Percentiles rank a stretch among this genome's conserved stretches.
Evolutionary conservation across 30 jellyfish, hydroid and myxozoan species (phyloP).

Genomic region (Aurelia sp.): DNA sequence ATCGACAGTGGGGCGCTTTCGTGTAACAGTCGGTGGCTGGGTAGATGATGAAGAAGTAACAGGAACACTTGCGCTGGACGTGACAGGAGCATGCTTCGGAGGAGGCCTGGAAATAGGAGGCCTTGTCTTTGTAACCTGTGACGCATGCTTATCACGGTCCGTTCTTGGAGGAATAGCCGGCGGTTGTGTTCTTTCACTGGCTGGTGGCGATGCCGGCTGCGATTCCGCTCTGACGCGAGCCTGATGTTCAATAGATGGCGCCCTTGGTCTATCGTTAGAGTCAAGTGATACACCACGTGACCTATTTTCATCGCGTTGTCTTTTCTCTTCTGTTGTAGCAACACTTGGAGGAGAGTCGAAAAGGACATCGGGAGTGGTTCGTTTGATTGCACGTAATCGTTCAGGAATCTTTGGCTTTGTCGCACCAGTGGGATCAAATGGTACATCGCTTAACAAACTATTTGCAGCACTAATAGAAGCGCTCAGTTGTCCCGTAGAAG

Average conservation of each 20-base stretch:
- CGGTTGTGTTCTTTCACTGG: slow-evolving; percentile 7
- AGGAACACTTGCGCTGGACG: not conserved
- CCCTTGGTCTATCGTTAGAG: not conserved
- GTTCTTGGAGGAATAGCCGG: slow-evolving; percentile 68
- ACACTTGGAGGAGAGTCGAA: not conserved
- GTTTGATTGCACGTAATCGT: slow-evolving; percentile 40
- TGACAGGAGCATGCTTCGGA: not conserved
- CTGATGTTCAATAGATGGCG: slow-evolving; percentile 17
- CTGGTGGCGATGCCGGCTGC: slow-evolving; percentile 30
- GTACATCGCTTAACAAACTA: not conserved
- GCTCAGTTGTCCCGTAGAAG: not conserved
- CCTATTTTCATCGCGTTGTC: slow-evolving; percentile 10
- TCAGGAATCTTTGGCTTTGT: slow-evolving; percentile 32
- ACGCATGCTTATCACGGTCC: slow-evolving; percentile 8
- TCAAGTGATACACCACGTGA: slow-evolving; percentile 1
- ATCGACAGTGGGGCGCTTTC: not conserved
- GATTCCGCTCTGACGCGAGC: slow-evolving; percentile 37
- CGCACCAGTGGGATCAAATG: slow-evolving; percentile 53
- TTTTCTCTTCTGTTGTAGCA: not conserved
- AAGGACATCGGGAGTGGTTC: slow-evolving; percentile 7
- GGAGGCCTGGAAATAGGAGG: not conserved
- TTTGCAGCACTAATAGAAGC: not conserved
- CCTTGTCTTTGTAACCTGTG: not conserved
- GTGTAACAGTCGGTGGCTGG: not conserved
- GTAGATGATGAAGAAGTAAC: slow-evolving; percentile 1